Evolutionary conservation across 2,888 invertebrate genomes (phyloP), one percentile per base, ranked within the genome.

Genomic region (Euzetes globulus): DNA sequence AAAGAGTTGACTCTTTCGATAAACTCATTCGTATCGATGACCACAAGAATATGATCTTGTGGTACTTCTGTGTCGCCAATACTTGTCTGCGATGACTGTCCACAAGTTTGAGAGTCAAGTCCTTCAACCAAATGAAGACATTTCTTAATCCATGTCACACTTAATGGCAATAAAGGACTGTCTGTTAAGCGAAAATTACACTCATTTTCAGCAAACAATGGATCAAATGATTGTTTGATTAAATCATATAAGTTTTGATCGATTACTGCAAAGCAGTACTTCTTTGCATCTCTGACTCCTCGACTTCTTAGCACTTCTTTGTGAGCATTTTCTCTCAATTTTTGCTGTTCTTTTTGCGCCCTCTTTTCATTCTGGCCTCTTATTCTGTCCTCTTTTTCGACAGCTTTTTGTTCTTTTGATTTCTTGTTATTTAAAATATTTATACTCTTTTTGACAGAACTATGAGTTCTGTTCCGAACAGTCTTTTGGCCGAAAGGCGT

Each of bases 131-230:
- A 11, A 68, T 68, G 37, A n/a, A 68, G 41, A 41, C 45, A n/a
- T 19, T 68, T 68, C 15, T 45, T 68, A 68, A 68, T 22, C 68
- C 68, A 68, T 45, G 68, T 68, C 37, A 68, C 68, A 68, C 68
- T 68, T 45, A 41, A 11, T 19, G 68, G 41, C 15, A 68, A 19
- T 19, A 68, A 7, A 19, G 68, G 68, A 4, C 2, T 41, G 11
- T 68, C 41, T 41, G 68, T 68, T 29, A 41, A 19, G 1, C 68
- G 68, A 68, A 22, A 68, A 22, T 68, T 68, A 22, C 22, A 37
- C 13, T 68, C 41, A 41, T 68, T 68, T 68, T 29, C 19, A 7
- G 19, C 22, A 41, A 68, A 68, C 13, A 68, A 19, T 22, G 41
- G 41, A 41, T 41, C 41, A 4, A 68, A 22, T 5, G 22, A 37